Conservation (phyloP, 1,140 invertebrate genomes). For the Coenobita brevimanus region DNA sequence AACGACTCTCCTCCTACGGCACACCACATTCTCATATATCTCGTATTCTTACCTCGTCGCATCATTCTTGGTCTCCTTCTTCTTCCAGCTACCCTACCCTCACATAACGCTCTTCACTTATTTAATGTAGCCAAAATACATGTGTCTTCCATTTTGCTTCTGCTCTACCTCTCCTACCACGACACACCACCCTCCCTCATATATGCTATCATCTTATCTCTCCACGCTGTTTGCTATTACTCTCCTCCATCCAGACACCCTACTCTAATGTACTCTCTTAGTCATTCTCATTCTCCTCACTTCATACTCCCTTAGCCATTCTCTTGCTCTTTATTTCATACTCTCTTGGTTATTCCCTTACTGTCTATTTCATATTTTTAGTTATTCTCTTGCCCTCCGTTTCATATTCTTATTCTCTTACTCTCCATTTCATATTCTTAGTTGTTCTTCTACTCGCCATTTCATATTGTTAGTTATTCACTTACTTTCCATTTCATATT, state of each 20-base stretch:
- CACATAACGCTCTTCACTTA: neutral
- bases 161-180: neutral
- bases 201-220: neutral
- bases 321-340: neutral
- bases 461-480: too few relatives aligned
- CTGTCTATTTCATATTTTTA: too few relatives aligned
- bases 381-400: too few relatives aligned
- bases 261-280: neutral
- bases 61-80: neutral
- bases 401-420: too few relatives aligned
- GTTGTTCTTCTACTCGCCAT: too few relatives aligned
- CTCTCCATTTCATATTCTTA: too few relatives aligned
- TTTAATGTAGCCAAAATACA: too few relatives aligned
- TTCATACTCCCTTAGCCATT: neutral
- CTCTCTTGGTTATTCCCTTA: neutral
- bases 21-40: too few relatives aligned
- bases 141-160: neutral
- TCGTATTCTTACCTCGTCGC: neutral
- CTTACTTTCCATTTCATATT: too few relatives aligned
- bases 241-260: neutral
- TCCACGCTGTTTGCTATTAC: too few relatives aligned
- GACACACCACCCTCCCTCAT: neutral
- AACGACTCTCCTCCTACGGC: too few relatives aligned
- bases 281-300: neutral
- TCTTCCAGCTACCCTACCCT: neutral